These are phyloP conservation scores for Lagocephalus sceleratus DNA, from an alignment of 2,797 vertebrate genomes.

Conservation along the genomic window DNA sequence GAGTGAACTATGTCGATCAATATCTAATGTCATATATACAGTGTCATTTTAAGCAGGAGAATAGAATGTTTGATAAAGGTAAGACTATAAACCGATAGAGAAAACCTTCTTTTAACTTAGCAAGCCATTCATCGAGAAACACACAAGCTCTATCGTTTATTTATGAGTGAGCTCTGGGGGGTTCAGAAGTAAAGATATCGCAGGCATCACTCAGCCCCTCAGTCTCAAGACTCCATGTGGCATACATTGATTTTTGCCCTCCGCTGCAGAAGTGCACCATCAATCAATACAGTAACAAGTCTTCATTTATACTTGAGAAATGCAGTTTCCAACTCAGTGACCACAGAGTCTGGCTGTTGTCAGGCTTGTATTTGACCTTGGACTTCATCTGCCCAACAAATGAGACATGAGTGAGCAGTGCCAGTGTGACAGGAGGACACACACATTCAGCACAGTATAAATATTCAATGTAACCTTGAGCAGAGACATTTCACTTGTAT, in stretches of 20 bases:
- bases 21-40: too few relatives aligned
- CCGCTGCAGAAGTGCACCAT: conserved; percentile 65
- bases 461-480: not conserved
- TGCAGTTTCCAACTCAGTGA: conserved; percentile 58
- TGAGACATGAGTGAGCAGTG: conserved; percentile 6
- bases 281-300: conserved; percentile 81
- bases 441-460: not conserved
- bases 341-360: conserved; percentile 43
- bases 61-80: too few relatives aligned
- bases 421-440: not conserved
- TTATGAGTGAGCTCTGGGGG: conserved; percentile 64
- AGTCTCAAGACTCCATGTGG: conserved; percentile 60
- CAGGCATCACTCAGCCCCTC: conserved; percentile 54
- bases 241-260: conserved; percentile 73
- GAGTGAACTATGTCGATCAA: too few relatives aligned
- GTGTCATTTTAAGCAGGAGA: too few relatives aligned
- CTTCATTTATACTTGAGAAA: conserved; percentile 78
- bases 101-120: not conserved
- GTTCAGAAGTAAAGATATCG: conserved; percentile 57
- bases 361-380: conserved; percentile 24
- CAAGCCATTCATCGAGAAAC: conserved; percentile 42
- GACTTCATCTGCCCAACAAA: conserved; percentile 20
- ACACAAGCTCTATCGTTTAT: conserved; percentile 59
- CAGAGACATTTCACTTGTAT: not conserved
- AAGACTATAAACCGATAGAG: too few relatives aligned